A percentile compares a stretch with the other conserved stretches of the same genome.
Conservation (phyloP, 2,797 vertebrate species). For the Thunnus albacares region DNA sequence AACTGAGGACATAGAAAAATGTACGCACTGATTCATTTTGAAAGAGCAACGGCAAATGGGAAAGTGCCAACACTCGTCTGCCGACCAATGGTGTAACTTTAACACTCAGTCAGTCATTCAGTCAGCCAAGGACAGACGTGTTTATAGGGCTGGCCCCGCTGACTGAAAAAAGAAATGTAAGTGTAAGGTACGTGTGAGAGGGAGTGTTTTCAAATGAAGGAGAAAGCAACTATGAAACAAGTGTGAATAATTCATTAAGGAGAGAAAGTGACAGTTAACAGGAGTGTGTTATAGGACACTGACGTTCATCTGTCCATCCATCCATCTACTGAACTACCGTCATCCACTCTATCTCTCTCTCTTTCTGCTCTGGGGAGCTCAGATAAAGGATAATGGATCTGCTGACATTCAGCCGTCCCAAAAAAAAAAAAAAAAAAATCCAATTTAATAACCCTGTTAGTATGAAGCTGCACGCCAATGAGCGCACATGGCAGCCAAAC, state of each 20-base stretch:
- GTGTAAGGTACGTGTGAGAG: not conserved
- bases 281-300: slow-evolving; percentile 73
- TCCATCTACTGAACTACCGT: slow-evolving; percentile 54
- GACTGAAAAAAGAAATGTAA: not conserved
- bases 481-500: not conserved
- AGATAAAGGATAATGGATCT: slow-evolving; percentile 81
- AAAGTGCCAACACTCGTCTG: no score
- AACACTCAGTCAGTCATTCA: no score
- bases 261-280: slow-evolving; percentile 75
- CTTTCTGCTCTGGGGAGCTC: slow-evolving; percentile 63
- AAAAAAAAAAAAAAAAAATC: slow-evolving; percentile 39
- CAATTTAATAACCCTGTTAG: slow-evolving; percentile 62
- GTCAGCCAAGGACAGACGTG: no score
- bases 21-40: no score
- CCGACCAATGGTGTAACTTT: no score
- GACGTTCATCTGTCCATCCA: slow-evolving; percentile 57
- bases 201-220: slow-evolving; percentile 37
- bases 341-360: slow-evolving; percentile 44
- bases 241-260: slow-evolving; percentile 81
- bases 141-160: no score
- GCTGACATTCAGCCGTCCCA: slow-evolving; percentile 76
- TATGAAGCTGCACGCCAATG: slow-evolving; percentile 34
- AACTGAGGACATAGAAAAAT: no score
- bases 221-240: slow-evolving; percentile 48
- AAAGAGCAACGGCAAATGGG: no score